Evolutionary conservation across 2,888 invertebrate genomes (phyloP), one percentile per base, ranked within the genome.

Genomic region (Himalopsyche tibetana): DNA sequence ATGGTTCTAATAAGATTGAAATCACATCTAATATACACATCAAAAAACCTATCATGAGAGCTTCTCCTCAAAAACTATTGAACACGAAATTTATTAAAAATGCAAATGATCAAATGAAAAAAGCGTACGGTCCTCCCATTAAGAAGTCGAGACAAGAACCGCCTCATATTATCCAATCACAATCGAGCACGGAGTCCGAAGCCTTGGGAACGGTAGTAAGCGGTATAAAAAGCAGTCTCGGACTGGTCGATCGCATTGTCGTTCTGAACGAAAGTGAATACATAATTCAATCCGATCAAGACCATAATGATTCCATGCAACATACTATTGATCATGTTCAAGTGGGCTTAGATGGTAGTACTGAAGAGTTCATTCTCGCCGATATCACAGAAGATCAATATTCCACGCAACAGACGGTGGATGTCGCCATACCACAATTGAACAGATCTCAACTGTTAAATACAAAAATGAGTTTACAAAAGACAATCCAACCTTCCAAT

Each of bases 241-340:
- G 93, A 38, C 91, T 95, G 82, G 93, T 92, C n/a, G 93, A 92
- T 89, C 90, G 91, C 80, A 91, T 93, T n/a, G 92, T 95, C 79
- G 91, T 95, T 36, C 92, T 95, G 87, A 95, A 95, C 89, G 94
- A 95, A 79, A 93, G 92, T 89, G 94, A 95, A 90, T 95, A 94
- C 89, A 92, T 95, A 86, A 90, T 94, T 89, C 84, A 87, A 51
- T 55, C 85, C 4, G 88, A 85, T 5, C 87, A 84, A 45, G 86
- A 86, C 74, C 89, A 88, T 87, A 89, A 90, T 82, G 91, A 92
- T 84, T 92, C 90, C 85, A 90, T 91, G 82, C 88, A 89, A 79
- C 87, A 85, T 36, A 55, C 45, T 17, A 55, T 82, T 8, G 81
- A 83, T 40, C 84, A 85, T 38, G 84, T 83, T 5, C 87, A 87